phyloP scores from a whole-genome alignment of 2,113 vertebrate species.

The Lynx canadensis region DNA sequence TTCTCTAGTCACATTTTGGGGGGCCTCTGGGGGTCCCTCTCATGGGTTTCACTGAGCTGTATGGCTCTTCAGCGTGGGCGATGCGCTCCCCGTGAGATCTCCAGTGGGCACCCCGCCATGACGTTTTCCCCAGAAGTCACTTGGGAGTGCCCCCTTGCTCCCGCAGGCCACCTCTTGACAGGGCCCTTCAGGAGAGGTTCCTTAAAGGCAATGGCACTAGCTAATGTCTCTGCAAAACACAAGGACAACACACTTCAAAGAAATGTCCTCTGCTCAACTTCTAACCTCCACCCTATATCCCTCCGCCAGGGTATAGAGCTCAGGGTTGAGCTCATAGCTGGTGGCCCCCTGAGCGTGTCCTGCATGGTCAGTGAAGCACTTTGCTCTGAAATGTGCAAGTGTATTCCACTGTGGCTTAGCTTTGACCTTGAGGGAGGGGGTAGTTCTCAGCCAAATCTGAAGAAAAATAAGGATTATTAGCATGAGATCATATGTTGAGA shows the following conservation, averaged over 20 bases:
- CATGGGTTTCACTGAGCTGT: accelerated
- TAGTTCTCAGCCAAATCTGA: neutral
- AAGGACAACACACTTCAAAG: neutral
- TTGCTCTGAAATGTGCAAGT: neutral
- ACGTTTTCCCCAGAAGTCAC: neutral
- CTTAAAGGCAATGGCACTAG: neutral
- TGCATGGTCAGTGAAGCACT: neutral
- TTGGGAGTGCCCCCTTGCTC: neutral
- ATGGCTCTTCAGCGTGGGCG: neutral
- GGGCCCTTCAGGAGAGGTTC: neutral
- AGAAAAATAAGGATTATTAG: neutral
- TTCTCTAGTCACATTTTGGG: neutral
- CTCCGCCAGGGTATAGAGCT: neutral
- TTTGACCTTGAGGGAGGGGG: neutral
- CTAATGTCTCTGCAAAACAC: accelerated
- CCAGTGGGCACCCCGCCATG: neutral
- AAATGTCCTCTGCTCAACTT: neutral
- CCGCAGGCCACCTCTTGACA: neutral
- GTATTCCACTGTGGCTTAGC: neutral
- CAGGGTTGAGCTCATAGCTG: accelerated
- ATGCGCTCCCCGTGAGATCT: accelerated
- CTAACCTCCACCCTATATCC: too few species aligned
- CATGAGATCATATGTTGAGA: neutral
- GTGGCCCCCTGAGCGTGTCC: neutral
- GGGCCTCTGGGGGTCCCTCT: neutral